Evolutionary conservation across 2,113 vertebrate species (phyloP).

Genomic region (Campylomormyrus tamandua): DNA sequence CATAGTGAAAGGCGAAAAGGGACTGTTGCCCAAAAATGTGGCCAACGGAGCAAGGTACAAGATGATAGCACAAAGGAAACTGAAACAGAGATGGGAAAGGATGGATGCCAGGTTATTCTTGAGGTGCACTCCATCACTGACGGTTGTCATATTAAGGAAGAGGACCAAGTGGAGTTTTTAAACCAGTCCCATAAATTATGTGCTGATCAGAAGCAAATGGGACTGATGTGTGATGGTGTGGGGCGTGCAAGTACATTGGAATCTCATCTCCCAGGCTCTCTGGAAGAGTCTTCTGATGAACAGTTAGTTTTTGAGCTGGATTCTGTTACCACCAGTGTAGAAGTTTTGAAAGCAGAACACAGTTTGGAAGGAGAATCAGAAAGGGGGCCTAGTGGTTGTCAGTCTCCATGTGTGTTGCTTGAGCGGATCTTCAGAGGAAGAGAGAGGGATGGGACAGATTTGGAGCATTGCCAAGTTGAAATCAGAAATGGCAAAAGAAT

Average conservation of each 20-base stretch:
- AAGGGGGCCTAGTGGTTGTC: conserved; percentile 22
- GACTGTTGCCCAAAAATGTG: conserved; percentile 18
- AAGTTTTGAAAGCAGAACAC: conserved; percentile 31
- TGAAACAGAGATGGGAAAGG: conserved; percentile 35
- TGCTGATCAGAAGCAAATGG: background rate
- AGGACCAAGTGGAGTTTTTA: conserved; percentile 20
- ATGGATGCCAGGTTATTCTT: conserved; percentile 52
- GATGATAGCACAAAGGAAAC: background rate
- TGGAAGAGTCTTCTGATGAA: conserved; percentile 40
- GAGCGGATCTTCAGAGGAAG: conserved; percentile 48
- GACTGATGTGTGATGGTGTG: background rate
- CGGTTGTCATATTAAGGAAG: conserved; percentile 33
- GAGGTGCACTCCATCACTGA: conserved; percentile 37
- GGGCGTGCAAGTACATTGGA: background rate
- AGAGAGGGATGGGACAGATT: conserved; percentile 25
- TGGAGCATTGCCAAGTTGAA: background rate
- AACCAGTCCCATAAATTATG: background rate
- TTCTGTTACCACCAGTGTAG: conserved; percentile 37
- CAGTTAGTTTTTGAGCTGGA: conserved; percentile 44
- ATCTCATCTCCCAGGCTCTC: conserved; percentile 14
- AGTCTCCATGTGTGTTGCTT: conserved; percentile 50
- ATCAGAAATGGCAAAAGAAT: background rate
- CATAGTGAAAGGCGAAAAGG: conserved; percentile 27
- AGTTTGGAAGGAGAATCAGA: conserved; percentile 21
- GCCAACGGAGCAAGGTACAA: conserved; percentile 25